Percentiles rank a stretch among this genome's conserved stretches.
phyloP scores from a whole-genome alignment of 1,140 invertebrate genomes.

The Zophobas atratus region DNA sequence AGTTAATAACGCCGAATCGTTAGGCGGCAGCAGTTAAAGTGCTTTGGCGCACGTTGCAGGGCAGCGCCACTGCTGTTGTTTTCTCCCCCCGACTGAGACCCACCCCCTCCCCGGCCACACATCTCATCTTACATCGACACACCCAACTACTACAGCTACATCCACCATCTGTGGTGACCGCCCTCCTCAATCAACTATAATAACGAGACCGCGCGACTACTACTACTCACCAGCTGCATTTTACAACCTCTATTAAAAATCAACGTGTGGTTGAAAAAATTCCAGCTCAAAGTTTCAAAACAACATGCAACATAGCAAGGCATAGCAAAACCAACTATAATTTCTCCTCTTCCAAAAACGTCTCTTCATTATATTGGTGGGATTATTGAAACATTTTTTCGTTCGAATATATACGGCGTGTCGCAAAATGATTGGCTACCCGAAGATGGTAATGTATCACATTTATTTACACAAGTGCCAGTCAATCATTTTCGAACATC shows the following conservation, averaged over 20 bases:
- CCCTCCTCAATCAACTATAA: conserved; percentile 36
- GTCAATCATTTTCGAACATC: conserved; percentile 34
- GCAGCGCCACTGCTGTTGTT: conserved; percentile 64
- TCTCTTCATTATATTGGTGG: conserved; percentile 21
- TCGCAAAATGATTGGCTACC: conserved; percentile 26
- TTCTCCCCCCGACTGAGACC: conserved; percentile 64
- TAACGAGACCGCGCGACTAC: conserved; percentile 41
- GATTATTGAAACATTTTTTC: conserved; percentile 27
- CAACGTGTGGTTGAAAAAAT: conserved; percentile 43
- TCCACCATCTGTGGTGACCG: conserved; percentile 54
- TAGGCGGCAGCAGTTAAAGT: conserved; percentile 60
- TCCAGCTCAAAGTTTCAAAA: conserved; percentile 48
- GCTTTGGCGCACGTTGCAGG: conserved; percentile 68
- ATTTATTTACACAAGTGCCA: background rate
- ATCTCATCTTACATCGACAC: conserved; percentile 65
- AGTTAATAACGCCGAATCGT: conserved; percentile 12
- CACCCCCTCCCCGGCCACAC: conserved; percentile 64
- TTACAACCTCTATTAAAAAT: conserved; percentile 54
- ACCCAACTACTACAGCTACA: conserved; percentile 62
- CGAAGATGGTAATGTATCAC: conserved; percentile 18
- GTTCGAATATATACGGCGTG: conserved; percentile 27
- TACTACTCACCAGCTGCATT: conserved; percentile 49
- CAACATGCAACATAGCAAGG: conserved; percentile 49
- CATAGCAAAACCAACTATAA: conserved; percentile 39
- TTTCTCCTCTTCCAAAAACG: conserved; percentile 13